Conservation (phyloP, 37 sponge, comb jelly and placozoan genomes). For the Agelas oroides region DNA sequence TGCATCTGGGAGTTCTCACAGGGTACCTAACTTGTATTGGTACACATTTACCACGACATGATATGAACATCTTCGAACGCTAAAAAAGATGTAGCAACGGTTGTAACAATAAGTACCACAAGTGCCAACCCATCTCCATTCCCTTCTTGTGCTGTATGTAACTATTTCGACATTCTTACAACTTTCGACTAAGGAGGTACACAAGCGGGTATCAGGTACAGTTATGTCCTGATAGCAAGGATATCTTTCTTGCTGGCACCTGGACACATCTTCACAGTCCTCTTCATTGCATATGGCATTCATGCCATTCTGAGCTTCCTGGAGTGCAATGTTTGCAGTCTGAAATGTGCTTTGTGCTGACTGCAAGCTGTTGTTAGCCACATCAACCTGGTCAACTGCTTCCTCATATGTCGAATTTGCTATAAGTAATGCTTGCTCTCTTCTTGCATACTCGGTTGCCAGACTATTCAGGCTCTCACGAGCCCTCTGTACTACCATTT, state of each 20-base stretch:
- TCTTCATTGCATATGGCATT: constrained; percentile 10
- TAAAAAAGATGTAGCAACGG: background rate
- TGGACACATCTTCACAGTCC: background rate
- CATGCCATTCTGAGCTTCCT: background rate
- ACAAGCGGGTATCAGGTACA: background rate
- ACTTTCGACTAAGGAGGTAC: background rate
- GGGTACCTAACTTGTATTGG: background rate
- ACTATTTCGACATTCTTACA: background rate
- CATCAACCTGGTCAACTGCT: background rate
- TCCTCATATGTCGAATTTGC: background rate
- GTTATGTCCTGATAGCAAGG: background rate
- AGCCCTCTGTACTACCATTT: background rate
- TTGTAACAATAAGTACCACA: background rate
- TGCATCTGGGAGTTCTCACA: background rate
- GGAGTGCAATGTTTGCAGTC: constrained; percentile 1
- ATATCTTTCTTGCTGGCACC: background rate
- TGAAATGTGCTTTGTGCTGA: background rate
- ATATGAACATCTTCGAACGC: background rate
- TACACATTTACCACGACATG: background rate
- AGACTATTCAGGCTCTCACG: background rate
- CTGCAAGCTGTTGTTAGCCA: constrained; percentile 2
- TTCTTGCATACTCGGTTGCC: background rate
- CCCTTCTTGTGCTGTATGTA: background rate
- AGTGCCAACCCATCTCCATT: background rate
- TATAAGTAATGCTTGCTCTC: background rate